These are phyloP conservation scores for Drosophila melanogaster DNA, from an alignment of 1,140 invertebrate species.

Conservation along the genomic window DNA sequence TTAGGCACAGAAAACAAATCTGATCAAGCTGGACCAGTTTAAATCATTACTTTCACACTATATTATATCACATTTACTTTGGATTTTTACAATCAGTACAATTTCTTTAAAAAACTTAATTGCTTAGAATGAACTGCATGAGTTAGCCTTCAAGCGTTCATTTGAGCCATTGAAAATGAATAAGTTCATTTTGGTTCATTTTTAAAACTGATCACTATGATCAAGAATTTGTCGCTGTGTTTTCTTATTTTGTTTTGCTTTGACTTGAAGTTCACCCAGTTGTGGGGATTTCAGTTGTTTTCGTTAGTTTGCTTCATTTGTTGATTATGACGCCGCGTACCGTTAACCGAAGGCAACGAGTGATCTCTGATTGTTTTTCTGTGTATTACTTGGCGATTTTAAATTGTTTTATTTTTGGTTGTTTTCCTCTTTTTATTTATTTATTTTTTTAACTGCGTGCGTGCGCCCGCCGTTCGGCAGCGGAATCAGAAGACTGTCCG, in stretches of 20 bases:
- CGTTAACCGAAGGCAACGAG: constrained; percentile 60
- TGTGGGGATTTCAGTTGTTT: constrained; percentile 11
- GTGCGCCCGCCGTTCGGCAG: constrained; percentile 67
- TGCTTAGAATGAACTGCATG: neutral
- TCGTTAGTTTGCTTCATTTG: constrained; percentile 21
- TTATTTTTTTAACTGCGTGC: constrained; percentile 45
- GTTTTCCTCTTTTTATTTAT: neutral
- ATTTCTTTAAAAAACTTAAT: neutral
- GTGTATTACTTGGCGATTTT: constrained; percentile 8
- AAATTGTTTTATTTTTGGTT: constrained; percentile 20
- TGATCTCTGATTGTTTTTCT: constrained; percentile 12
- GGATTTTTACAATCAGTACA: too few species aligned
- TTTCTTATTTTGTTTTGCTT: constrained; percentile 20
- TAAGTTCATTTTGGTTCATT: neutral
- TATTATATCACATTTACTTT: too few species aligned
- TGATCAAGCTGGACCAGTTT: neutral
- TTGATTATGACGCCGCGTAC: constrained; percentile 57
- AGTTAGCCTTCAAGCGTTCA: neutral
- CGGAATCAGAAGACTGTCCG: constrained; percentile 79
- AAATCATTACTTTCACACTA: too few species aligned
- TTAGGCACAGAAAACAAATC: constrained; percentile 10
- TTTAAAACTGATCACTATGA: neutral
- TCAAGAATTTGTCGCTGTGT: constrained; percentile 6
- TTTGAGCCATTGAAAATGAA: neutral
- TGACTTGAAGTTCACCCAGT: constrained; percentile 31